phyloP scores from a whole-genome alignment of 2,113 vertebrate genomes.

The Halcyon senegalensis region DNA sequence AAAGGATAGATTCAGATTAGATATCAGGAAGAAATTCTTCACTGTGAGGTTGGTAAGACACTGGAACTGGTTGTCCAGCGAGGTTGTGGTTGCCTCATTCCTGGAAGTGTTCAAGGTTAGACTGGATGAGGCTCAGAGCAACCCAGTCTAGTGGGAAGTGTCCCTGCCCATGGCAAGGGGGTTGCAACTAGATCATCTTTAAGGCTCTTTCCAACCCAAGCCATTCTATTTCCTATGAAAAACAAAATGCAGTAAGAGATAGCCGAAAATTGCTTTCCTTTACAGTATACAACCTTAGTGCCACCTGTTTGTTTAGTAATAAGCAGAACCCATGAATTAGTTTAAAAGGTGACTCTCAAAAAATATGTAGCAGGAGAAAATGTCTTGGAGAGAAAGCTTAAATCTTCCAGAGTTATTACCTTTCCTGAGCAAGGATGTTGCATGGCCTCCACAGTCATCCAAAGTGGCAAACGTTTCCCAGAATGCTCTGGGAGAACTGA shows the following conservation, averaged over 20 bases:
- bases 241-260: background rate
- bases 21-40: background rate
- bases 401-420: conserved; percentile 18
- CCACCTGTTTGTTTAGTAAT: background rate
- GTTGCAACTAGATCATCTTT: background rate
- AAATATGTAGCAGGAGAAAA: conserved; percentile 5
- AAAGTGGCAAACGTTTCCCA: conserved; percentile 59
- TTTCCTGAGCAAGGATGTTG: conserved; percentile 1
- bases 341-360: conserved; percentile 53
- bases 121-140: background rate
- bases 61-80: background rate
- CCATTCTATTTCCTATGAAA: background rate
- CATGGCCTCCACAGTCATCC: conserved; percentile 29
- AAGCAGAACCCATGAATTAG: background rate
- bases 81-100: background rate
- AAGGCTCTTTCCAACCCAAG: background rate
- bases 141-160: background rate
- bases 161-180: background rate
- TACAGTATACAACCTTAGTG: background rate
- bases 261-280: background rate
- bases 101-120: background rate
- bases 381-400: background rate
- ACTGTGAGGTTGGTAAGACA: background rate
- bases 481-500: conserved; percentile 62
- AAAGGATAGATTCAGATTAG: background rate